Base-by-base conservation (phyloP, 1,140 invertebrate genomes). In the Anoplolepis gracilipes region DNA sequence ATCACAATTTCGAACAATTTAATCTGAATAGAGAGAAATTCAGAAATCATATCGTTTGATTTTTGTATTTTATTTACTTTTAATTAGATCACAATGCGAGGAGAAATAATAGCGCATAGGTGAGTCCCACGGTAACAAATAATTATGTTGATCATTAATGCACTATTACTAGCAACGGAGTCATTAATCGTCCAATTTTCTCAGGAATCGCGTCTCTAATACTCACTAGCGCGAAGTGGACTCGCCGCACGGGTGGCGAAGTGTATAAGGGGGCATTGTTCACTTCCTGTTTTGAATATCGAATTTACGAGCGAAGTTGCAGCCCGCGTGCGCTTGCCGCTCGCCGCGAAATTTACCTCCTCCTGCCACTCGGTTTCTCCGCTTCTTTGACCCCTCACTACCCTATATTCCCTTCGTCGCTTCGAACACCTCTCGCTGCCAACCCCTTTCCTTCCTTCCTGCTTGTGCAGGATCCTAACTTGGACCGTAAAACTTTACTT, bases 241-340 rank as follows among this genome's bases (percentile, higher is more conserved):
- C 69, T 53, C 33, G 19, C 55, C 70, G 42, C 42, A 36, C 62
- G 59, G 28, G 36, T 13, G 76, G 65, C 30, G 57, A 79, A 85
- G 81, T 88, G 53, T 88, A 90, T 87, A 88, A 88, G 85, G 78
- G 78, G 73, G 90, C 82, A 92, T 92, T 91, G 92, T 91, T 92
- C 88, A 69, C 86, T 87, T 90, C 88, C 90, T 92, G 91, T 92
- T 93, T 92, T 92, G 92, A 93, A 93, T 92, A 92, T 93, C 90
- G 84, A 88, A 93, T 92, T 93, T 93, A 93, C 87, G 92, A 92
- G 89, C 77, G 22, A 92, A 93, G 88, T 92, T 93, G 87, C 64
- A 82, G 65, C 69, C 84, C 84, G 85, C 86, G 82, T 69, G 36
- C 25, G 49, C 75, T 33, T 11, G 57, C n/a, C 39, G 46, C 42